Conservation (phyloP, 2,113 vertebrate species). For the Oreamnos americanus region DNA sequence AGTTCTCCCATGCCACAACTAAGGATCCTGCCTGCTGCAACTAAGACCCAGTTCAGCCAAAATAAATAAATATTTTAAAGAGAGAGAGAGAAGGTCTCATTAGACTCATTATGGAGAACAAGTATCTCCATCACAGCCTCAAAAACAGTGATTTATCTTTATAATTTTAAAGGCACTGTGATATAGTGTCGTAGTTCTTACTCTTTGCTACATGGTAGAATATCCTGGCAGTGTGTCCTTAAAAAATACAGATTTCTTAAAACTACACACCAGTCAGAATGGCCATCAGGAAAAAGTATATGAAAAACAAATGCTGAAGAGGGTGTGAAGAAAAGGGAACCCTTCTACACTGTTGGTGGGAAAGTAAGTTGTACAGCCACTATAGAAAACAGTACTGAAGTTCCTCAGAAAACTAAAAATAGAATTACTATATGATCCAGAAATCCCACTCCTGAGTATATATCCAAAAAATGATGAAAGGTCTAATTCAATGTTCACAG, state of each 20-base stretch:
- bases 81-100: neutral
- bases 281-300: neutral
- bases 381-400: neutral
- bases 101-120: neutral
- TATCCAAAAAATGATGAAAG: neutral
- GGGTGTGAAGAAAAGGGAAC: neutral
- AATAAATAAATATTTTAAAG: neutral
- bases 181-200: neutral
- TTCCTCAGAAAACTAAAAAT: neutral
- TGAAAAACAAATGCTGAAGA: neutral
- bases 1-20: neutral
- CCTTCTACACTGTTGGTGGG: neutral
- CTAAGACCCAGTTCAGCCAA: neutral
- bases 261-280: neutral
- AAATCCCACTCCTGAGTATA: neutral
- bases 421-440: neutral
- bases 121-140: neutral
- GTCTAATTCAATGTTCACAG: neutral
- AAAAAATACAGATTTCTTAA: neutral
- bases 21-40: neutral
- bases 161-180: neutral
- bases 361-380: neutral
- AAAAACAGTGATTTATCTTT: neutral
- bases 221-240: rapidly evolving
- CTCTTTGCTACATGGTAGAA: neutral